Conservation (phyloP, 1,140 invertebrate genomes). For the Pissodes strobi region DNA sequence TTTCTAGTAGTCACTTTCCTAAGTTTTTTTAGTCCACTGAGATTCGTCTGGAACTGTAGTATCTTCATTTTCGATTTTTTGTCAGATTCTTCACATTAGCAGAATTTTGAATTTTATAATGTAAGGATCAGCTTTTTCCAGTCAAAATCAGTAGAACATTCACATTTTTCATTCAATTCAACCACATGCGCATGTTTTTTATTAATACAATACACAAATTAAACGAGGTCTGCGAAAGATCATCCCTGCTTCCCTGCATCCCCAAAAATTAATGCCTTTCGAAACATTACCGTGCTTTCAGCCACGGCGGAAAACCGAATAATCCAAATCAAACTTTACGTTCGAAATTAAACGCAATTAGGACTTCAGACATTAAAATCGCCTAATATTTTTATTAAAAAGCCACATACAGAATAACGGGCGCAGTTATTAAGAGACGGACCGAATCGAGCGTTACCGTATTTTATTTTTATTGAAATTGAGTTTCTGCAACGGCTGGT, state of each 20-base stretch:
- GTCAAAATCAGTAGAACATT: too few relatives aligned
- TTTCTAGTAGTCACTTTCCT: too few relatives aligned
- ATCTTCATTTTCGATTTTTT: too few relatives aligned
- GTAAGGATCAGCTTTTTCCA: too few relatives aligned
- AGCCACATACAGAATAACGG: slow-evolving; percentile 31
- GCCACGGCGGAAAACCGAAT: not conserved
- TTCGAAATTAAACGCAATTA: slow-evolving; percentile 34
- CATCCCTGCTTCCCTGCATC: not conserved
- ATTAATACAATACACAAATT: too few relatives aligned
- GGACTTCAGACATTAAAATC: slow-evolving; percentile 33
- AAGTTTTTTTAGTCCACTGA: too few relatives aligned
- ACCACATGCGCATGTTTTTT: too few relatives aligned
- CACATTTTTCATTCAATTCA: too few relatives aligned
- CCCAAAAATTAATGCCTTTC: not conserved
- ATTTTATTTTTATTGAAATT: slow-evolving; percentile 39
- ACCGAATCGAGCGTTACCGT: slow-evolving; percentile 27
- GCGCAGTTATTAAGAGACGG: slow-evolving; percentile 34
- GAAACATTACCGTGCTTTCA: slow-evolving; percentile 7
- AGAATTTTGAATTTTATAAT: too few relatives aligned
- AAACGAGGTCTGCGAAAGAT: not conserved
- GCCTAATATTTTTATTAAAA: slow-evolving; percentile 39
- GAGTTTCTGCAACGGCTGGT: slow-evolving; percentile 29
- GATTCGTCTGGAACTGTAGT: too few relatives aligned
- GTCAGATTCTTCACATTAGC: too few relatives aligned
- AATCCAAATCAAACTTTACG: slow-evolving; percentile 31